Evolutionary conservation across 1,140 invertebrate genomes (phyloP).

Genomic region (Calliopsis andreniformis): DNA sequence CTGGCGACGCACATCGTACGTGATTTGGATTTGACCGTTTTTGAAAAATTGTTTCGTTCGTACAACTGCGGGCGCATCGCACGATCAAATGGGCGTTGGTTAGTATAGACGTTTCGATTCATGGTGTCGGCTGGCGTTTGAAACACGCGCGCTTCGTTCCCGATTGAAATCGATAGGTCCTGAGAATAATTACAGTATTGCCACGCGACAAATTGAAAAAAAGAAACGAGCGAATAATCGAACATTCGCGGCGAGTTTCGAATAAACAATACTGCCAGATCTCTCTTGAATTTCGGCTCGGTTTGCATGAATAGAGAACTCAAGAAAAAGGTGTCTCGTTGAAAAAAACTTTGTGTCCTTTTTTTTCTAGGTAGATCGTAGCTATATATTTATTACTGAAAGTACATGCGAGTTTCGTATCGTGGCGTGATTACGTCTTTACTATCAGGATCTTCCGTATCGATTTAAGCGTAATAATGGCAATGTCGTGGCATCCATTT

Average conservation of each 20-base stretch:
- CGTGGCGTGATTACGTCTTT: constrained; percentile 55
- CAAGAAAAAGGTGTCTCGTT: constrained; percentile 9
- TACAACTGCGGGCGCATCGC: constrained; percentile 30
- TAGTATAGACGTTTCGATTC: not conserved
- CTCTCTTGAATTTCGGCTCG: not conserved
- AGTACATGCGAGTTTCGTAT: constrained; percentile 42
- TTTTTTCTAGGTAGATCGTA: constrained; percentile 19
- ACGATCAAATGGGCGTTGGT: constrained; percentile 41
- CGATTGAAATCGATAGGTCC: constrained; percentile 62
- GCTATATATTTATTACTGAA: constrained; percentile 53
- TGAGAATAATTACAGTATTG: constrained; percentile 61
- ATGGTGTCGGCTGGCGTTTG: not conserved
- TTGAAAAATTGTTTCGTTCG: not conserved
- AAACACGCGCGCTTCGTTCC: constrained; percentile 34
- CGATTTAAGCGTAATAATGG: constrained; percentile 66
- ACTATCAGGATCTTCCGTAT: constrained; percentile 61
- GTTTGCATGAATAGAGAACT: not conserved
- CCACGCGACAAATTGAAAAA: constrained; percentile 26
- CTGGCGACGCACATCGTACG: not conserved
- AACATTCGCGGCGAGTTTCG: not conserved
- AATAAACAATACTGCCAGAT: too few relatives aligned
- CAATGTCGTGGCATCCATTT: constrained; percentile 56
- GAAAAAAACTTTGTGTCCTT: not conserved
- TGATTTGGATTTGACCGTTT: constrained; percentile 5
- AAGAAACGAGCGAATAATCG: too few relatives aligned